Evolutionary conservation across 2,797 vertebrate species (phyloP), one percentile per base, ranked within the genome.

Genomic region (Eleutherodactylus coqui): DNA sequence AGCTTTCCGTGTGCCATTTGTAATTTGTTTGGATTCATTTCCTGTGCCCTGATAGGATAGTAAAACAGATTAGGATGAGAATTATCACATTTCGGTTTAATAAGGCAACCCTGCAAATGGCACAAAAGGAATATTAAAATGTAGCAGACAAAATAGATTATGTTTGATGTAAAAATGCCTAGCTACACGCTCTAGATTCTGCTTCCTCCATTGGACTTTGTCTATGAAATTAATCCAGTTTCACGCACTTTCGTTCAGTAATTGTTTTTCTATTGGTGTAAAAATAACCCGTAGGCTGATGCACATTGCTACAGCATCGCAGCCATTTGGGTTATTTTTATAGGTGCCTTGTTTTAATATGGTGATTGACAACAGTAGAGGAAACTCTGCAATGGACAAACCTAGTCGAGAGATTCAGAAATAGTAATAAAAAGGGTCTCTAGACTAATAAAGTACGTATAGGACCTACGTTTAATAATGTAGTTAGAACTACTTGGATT

Each of bases 21-120:
- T 84, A 87, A 85, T 87, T 84, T 87, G 82, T 84, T 87, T 87
- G 86, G 86, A 87, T 84, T 75, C 82, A 58, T 81, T 84, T 87
- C 86, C 82, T 87, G 77, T 87, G 86, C 82, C 86, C 86, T 84
- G 82, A 87, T 87, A 87, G 86, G 82, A 87, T 87, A 87, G 86
- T 87, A 87, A 87, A 87, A 87, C 58, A 84, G 86, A 87, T 87
- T 87, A 87, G 86, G 82, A 87, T 80, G 82, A 75, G 86, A 81
- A 87, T 87, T 60, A 84, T 87, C 86, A 85, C 86, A 84, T 84
- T 87, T 81, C 29, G 17, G 69, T 64, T 81, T 87, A 87, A 87
- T 81, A 84, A 85, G 64, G 77, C 45, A 79, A 83, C 86, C 82
- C 47, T 47, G 82, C 47, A 84, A 87, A 87, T 60, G 70, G 70